Base-by-base conservation (phyloP, 1,140 invertebrate species). In the Macrobrachium rosenbergii region DNA sequence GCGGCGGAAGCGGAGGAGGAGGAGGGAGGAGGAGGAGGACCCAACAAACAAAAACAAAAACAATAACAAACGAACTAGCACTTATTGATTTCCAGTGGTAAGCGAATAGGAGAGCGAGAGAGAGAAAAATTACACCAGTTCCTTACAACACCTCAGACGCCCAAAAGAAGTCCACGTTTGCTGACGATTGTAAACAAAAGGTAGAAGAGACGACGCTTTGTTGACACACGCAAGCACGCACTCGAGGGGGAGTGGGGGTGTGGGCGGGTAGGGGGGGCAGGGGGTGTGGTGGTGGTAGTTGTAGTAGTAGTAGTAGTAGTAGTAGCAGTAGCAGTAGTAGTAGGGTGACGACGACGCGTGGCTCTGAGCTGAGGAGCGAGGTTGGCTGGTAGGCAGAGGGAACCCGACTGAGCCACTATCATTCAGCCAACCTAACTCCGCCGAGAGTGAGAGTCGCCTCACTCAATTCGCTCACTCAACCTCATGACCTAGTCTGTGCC, bases 391-490 rank as follows among this genome's bases (percentile, higher is more conserved):
- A 80, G 84, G 77, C 64, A 52, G 84, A 60, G 84, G 37, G 78
- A 73, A 80, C 84, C 77, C 78, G 78, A 87, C 84, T 87, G 84
- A 87, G 67, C 84, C 64, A 78, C 84, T 78, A 87, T 87, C 84
- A 87, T 16, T 8, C 58, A 12, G 23, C 64, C 77, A 67, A 87
- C 84, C 84, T 58, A 17, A 23, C 43, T 37, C 43, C 69, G n/a
- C 84, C 43, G 77, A 81, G 77, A 87, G 84, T 87, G 84, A 87
- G 84, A 87, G 84, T 87, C 37, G 76, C 67, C 19, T 21, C 77
- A 43, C 67, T 52, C 52, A 52, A 52, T 12, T 52, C 52, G 52
- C 52, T 52, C 52, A 52, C 52, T 52, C 52, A 52, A 52, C 52
- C 52, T 87, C 78, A 81, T 81, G 84, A 87, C 84, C 84, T 78